Conservation (phyloP, 2,113 vertebrate species). For the Australoheros scitulus region DNA sequence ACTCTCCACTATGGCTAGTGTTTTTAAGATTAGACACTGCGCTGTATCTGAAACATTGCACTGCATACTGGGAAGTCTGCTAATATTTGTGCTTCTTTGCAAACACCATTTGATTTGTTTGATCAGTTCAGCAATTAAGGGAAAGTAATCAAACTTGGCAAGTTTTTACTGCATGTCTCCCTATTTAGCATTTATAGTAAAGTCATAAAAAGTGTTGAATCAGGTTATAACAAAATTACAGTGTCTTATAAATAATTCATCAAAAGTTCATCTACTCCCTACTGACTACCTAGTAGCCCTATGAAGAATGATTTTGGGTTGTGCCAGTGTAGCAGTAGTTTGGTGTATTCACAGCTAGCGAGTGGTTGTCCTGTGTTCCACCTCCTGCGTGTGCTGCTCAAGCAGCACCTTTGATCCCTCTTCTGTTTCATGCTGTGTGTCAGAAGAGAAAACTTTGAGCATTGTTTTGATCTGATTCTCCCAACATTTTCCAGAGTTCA, state of each 20-base stretch:
- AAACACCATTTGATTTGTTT: not conserved
- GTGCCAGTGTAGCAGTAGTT: not conserved
- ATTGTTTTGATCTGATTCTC: not conserved
- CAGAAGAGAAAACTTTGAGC: not conserved
- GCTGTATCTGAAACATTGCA: not conserved
- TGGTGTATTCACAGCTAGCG: not conserved
- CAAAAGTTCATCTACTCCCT: not conserved
- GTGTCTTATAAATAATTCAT: accelerated
- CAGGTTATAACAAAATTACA: not conserved
- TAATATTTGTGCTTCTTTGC: not conserved
- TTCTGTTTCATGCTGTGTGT: not conserved
- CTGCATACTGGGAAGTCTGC: not conserved
- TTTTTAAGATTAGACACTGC: not conserved
- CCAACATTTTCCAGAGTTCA: not conserved
- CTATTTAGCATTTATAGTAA: not conserved
- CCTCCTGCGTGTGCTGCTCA: not conserved
- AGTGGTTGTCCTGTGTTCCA: not conserved
- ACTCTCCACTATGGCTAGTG: not conserved
- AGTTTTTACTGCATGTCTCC: accelerated
- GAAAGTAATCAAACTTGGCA: not conserved
- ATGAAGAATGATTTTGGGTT: not conserved
- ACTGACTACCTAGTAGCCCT: not conserved
- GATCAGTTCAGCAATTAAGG: not conserved
- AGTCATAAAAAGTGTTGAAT: not conserved
- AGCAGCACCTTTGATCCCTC: no score